Evolutionary conservation across 1,140 invertebrate genomes (phyloP), one percentile per base, ranked within the genome.

Genomic region (Drosophila nebulosa): DNA sequence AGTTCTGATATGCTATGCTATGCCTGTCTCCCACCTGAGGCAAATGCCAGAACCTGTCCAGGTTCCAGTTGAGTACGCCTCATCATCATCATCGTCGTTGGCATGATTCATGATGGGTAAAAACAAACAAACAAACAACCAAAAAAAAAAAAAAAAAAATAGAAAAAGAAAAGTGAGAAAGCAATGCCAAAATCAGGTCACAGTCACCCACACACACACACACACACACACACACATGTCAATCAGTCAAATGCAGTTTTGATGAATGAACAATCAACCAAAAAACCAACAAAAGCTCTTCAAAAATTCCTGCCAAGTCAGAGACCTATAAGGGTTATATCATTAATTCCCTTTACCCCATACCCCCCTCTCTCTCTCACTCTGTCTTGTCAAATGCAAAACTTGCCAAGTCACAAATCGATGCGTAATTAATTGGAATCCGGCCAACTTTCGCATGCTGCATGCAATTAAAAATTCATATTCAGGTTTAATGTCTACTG

Each of bases 391-490:
- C 80, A 84, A 84, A 85, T 85, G 78, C 80, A 85, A 83, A 64
- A 75, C 59, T 55, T 65, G 77, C 71, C 57, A 59, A 77, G 80
- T 78, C 83, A 81, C 83, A 86, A 88, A 88, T 86, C 81, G 83
- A 88, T 88, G 81, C 58, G 83, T 86, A 81, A 88, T 86, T 86
- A 86, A 86, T 86, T 86, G 81, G 74, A 70, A 70, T 60, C 32
- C 56, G 36, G 78, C 60, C 57, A 77, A 79, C 26, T 75, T 86
- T 88, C 78, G 83, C 78, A 88, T 86, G 78, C 78, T 74, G 74
- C 78, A 86, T 88, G 81, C 81, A 81, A 86, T 86, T 86, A 86
- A 86, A 86, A 86, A 86, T 86, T 78, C 78, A 88, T 86, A 86
- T 81, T 66, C 83, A 88, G 88, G 83, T 86, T 86, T 83, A 88